Evolutionary conservation across 2,888 invertebrate species (phyloP), one percentile per base, ranked within the genome.

Genomic region (Cepaea hortensis): DNA sequence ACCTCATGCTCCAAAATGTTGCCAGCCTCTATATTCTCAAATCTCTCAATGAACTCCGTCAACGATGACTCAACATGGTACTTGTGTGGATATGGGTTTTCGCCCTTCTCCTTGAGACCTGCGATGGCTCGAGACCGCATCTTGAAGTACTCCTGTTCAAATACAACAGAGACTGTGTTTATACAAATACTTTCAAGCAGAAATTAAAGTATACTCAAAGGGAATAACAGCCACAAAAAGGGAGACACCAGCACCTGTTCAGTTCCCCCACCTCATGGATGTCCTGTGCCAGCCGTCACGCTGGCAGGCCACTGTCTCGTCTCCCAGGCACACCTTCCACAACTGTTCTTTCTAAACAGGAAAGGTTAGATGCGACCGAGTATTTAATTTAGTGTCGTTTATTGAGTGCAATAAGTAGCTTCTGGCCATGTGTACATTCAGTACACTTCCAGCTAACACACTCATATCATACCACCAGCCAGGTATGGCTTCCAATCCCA

Each of bases 61-160:
- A 99, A 95, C 0, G 98, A 98, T 87, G 96, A 97, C 50, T 97
- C 96, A 0, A 99, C 99, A 94, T 97, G 96, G 94, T 98, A 99
- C 95, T 99, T 99, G 94, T 99, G 99, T 20, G 99, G 99, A 94
- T 99, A 99, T 0, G 99, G 99, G 93, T 97, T 96, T 13, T 96
- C 95, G 20, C 96, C 96, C 35, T 95, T 95, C 70, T 95, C 95
- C 95, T 99, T 98, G 75, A 98, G 95, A 87, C 97, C 96, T n/a
- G 96, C 96, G 46, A 99, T 96, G 76, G 97, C 97, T 89, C 96
- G 96, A 3, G 96, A 96, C 86, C 99, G 96, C 85, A 98, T 95
- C 93, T 98, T 97, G 93, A 97, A 98, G 94, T 98, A 99, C 95
- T 99, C 94, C 93, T 94, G 90, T 1, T 86, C 61, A 62, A 1